Evolutionary conservation across 2,113 vertebrate species (phyloP), one percentile per base, ranked within the genome.

Genomic region (Calypte anna): DNA sequence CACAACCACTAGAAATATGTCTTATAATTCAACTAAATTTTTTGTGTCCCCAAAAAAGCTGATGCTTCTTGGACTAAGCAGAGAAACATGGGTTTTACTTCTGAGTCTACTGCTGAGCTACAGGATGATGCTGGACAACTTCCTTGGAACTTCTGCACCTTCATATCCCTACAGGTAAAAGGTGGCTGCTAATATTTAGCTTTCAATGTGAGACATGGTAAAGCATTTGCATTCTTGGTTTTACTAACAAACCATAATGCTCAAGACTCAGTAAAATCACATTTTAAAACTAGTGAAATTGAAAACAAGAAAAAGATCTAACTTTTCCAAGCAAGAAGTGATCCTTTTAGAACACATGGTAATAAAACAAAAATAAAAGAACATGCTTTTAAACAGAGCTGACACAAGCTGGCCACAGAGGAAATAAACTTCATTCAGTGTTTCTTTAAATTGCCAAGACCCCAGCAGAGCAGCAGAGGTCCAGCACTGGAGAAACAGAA

Each of bases 381-480:
- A 51, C 25, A 31, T 28, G 64, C 30, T 84, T 93, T 88, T 28
- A 90, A 54, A 61, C 43, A 66, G 46, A 59, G 14, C 12, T 83
- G 85, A 72, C 70, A 85, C 33, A 88, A 62, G 67, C 46, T 63
- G 43, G 38, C 25, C 51, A 24, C 14, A 44, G 12, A 69, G 51
- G 53, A 91, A 91, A 88, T 38, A 50, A 88, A 90, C 21, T 72
- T 82, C 23, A 79, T 74, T 77, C 25, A n/a, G 38, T 23, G 36
- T 66, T 77, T 90, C 75, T 74, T 90, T 38, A 46, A 91, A 86
- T 91, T 88, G 59, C 53, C 68, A 62, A n/a, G 63, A 87, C 27
- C 51, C 16, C 64, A 57, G 27, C 17, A 82, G 44, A 78, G 66
- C 69, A 90, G 53, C 15, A 50, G 38, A 95, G 75, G 88, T 31